These are phyloP conservation scores for Philereme vetulata DNA, from an alignment of 2,888 invertebrate species.

Conservation along the genomic window DNA sequence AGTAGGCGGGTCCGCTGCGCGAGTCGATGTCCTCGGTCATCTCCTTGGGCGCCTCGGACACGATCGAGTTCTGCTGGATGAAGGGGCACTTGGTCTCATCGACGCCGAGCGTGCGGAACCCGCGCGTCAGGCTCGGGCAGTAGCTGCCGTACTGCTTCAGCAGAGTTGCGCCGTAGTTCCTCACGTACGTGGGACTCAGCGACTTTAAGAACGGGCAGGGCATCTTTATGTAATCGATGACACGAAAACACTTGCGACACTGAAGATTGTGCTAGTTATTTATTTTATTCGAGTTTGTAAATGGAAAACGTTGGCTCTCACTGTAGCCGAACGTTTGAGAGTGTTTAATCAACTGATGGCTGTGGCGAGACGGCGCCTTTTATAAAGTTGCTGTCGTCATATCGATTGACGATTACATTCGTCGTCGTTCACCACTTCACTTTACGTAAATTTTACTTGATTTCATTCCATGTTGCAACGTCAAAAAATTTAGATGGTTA, in stretches of 20 bases:
- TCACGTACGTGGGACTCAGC: constrained; percentile 90
- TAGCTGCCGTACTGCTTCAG: constrained; percentile 91
- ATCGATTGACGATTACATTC: constrained; percentile 76
- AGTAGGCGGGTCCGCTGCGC: constrained; percentile 76
- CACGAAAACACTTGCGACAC: constrained; percentile 62
- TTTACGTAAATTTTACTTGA: constrained; percentile 64
- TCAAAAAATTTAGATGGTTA: constrained; percentile 37
- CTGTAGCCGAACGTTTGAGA: constrained; percentile 80
- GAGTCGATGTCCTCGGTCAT: constrained; percentile 83
- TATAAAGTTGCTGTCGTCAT: constrained; percentile 81
- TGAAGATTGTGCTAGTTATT: constrained; percentile 45
- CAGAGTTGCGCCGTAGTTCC: constrained; percentile 90
- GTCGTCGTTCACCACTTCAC: constrained; percentile 48
- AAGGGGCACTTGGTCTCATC: constrained; percentile 78
- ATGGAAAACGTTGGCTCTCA: constrained; percentile 76
- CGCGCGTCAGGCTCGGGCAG: constrained; percentile 90
- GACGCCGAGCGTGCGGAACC: constrained; percentile 70
- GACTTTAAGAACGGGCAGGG: constrained; percentile 95
- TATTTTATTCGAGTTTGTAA: constrained; percentile 45
- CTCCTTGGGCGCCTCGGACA: constrained; percentile 87
- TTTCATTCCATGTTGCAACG: constrained; percentile 58
- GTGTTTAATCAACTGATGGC: constrained; percentile 68
- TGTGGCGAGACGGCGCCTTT: constrained; percentile 61
- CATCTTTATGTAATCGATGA: constrained; percentile 86
- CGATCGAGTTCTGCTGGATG: constrained; percentile 73